phyloP scores from a whole-genome alignment of 2,888 invertebrate genomes.

The Cylindroiulus punctatus region DNA sequence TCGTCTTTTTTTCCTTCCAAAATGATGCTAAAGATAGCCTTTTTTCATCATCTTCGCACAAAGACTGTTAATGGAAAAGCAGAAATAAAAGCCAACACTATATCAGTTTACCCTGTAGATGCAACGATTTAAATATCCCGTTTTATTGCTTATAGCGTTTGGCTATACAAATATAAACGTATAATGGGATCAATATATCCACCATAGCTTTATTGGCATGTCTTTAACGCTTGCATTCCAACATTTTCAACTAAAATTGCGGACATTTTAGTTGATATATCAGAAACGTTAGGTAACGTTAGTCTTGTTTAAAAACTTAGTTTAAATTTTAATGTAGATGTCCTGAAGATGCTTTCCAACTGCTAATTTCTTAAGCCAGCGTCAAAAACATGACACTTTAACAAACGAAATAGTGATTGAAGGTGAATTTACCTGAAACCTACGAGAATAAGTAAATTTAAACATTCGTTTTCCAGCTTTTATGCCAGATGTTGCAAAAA shows the following conservation, averaged over 20 bases:
- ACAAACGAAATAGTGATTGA: neutral
- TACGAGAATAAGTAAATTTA: neutral
- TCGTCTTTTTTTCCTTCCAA: constrained; percentile 31
- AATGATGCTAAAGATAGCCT: constrained; percentile 4
- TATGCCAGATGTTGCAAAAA: neutral
- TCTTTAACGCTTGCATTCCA: neutral
- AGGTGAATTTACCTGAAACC: neutral
- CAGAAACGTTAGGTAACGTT: neutral
- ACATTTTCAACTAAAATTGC: neutral
- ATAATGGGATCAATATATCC: neutral
- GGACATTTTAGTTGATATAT: neutral
- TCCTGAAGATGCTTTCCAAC: too few species aligned
- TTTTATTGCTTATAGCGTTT: constrained; percentile 29
- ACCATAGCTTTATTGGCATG: neutral
- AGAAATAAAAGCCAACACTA: constrained; percentile 38
- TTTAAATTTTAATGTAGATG: too few species aligned
- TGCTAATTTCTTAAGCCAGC: neutral
- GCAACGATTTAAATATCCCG: constrained; percentile 25
- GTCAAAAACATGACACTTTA: neutral
- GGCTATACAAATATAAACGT: neutral
- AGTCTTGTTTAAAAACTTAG: too few species aligned
- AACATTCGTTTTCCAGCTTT: neutral
- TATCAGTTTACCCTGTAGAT: constrained; percentile 33
- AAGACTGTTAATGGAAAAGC: constrained; percentile 34
- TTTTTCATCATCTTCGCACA: constrained; percentile 40